A percentile compares a stretch with the other conserved stretches of the same genome.
Conservation (phyloP, 2,888 invertebrate species). For the Drosophila multiciliata region DNA sequence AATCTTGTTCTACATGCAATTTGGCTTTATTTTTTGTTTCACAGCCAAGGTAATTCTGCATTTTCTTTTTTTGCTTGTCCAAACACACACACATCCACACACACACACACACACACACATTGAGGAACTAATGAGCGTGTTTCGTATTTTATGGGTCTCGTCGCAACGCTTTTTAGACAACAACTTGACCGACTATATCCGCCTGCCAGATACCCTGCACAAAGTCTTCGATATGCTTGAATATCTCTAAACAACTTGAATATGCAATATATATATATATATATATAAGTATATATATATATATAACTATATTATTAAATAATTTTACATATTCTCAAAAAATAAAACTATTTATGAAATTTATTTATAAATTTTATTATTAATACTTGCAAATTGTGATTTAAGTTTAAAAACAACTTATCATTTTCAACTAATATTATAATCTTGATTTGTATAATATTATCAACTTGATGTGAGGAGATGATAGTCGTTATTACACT, state of each 20-base stretch:
- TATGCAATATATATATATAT: neutral
- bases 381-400: too few relatives aligned
- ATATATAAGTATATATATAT: too few relatives aligned
- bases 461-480: neutral
- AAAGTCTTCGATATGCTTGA: too few relatives aligned
- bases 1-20: constrained; percentile 53
- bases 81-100: constrained; percentile 5
- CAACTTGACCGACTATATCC: neutral
- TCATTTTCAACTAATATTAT: neutral
- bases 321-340: neutral
- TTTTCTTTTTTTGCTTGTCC: neutral
- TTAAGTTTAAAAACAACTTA: neutral
- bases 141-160: constrained; percentile 46
- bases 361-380: too few relatives aligned
- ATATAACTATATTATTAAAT: neutral
- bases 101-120: neutral
- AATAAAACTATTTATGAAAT: neutral
- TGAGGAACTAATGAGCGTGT: constrained; percentile 50
- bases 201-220: neutral
- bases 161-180: constrained; percentile 36
- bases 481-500: neutral
- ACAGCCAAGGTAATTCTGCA: neutral
- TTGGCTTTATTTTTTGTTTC: constrained; percentile 24
- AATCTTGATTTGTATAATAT: neutral
- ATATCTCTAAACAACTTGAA: too few relatives aligned